A percentile compares a stretch with the other conserved stretches of the same genome.
phyloP scores from a whole-genome alignment of 2,888 invertebrate species.

The Amiota minor region DNA sequence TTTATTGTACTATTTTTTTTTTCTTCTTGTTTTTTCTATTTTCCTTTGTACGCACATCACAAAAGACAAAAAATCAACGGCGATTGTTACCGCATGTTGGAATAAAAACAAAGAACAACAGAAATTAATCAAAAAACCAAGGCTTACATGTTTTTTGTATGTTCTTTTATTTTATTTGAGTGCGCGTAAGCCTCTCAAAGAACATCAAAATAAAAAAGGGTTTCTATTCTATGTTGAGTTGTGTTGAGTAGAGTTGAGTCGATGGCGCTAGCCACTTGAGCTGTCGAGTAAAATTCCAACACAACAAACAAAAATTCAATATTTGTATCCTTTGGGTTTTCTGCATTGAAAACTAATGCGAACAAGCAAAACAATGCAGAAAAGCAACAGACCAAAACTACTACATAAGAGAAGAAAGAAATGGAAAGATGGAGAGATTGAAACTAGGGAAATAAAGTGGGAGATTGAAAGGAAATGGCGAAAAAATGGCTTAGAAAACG shows the following conservation, averaged over 20 bases:
- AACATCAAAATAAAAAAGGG: too few species aligned
- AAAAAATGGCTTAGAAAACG: slow-evolving; percentile 16
- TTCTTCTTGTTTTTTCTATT: slow-evolving; percentile 23
- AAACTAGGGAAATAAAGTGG: too few species aligned
- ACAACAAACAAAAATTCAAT: slow-evolving; percentile 43
- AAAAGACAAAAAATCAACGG: slow-evolving; percentile 46
- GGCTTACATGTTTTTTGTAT: neutral
- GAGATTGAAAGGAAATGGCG: neutral
- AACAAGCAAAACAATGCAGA: neutral
- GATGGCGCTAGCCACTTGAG: neutral
- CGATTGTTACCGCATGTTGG: slow-evolving; percentile 2
- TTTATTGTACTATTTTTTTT: slow-evolving; percentile 15
- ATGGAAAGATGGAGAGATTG: neutral
- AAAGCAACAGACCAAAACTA: neutral
- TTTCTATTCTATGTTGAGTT: too few species aligned
- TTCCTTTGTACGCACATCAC: slow-evolving; percentile 6
- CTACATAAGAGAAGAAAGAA: slow-evolving; percentile 31
- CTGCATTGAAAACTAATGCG: slow-evolving; percentile 7
- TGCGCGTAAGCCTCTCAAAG: too few species aligned
- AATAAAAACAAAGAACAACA: slow-evolving; percentile 48
- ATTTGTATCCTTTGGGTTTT: slow-evolving; percentile 32
- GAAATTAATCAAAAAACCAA: neutral
- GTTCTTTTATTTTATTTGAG: neutral
- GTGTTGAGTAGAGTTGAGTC: too few species aligned
- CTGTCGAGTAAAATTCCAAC: slow-evolving; percentile 3